phyloP scores from a whole-genome alignment of 2,888 invertebrate species.

The Venustoraphidia nigricollis region DNA sequence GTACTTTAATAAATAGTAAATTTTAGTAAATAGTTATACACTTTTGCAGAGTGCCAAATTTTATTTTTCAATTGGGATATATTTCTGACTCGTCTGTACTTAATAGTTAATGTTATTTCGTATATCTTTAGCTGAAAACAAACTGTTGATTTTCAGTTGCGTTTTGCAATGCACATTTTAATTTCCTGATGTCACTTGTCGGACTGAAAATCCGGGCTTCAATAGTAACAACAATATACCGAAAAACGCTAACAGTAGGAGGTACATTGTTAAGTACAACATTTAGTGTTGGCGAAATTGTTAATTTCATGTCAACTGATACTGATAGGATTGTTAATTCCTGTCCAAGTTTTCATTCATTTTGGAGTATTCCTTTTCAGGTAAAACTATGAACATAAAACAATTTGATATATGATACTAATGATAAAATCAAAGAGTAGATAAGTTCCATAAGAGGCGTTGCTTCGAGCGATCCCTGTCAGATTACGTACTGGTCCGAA shows the following conservation, averaged over 20 bases:
- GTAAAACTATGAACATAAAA: conserved; percentile 24
- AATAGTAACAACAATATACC: conserved; percentile 67
- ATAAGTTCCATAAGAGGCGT: no score
- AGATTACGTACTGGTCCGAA: no score
- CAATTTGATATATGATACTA: background rate
- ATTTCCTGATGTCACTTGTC: conserved; percentile 70
- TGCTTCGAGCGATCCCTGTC: no score
- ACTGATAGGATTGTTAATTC: conserved; percentile 90
- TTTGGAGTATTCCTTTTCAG: conserved; percentile 94
- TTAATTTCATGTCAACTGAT: conserved; percentile 95
- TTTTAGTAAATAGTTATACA: background rate
- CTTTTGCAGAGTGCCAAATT: background rate
- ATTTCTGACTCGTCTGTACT: conserved; percentile 30
- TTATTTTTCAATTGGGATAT: background rate
- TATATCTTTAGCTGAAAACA: background rate
- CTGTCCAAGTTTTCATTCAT: conserved; percentile 87
- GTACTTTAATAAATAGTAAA: conserved; percentile 1
- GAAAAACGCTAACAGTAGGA: conserved; percentile 41
- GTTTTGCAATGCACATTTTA: conserved; percentile 75
- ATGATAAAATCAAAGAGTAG: no score
- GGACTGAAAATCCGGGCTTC: conserved; percentile 78
- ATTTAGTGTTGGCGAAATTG: conserved; percentile 67
- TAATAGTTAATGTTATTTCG: conserved; percentile 16
- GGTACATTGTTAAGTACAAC: conserved; percentile 22
- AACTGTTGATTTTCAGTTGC: conserved; percentile 36